Percentiles rank a stretch among this genome's conserved stretches.
Conservation (phyloP, 2,797 vertebrate species). For the Odontamblyopus lacepedii region DNA sequence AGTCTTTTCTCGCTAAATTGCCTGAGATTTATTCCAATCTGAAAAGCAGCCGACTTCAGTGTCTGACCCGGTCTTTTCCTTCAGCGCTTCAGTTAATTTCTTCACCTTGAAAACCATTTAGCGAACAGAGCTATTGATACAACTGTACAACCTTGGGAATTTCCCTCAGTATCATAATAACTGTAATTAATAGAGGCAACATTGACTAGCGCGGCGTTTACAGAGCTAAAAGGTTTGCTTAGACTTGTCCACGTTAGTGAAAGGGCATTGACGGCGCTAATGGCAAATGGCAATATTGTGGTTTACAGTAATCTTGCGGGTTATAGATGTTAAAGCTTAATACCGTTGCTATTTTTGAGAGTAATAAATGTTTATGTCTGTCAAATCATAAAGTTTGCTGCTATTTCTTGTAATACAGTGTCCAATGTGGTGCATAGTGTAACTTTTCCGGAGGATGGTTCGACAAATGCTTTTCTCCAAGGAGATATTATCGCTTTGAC, state of each 20-base stretch:
- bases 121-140: slow-evolving; percentile 5
- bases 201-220: too few relatives aligned
- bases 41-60: neutral
- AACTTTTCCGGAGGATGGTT: too few relatives aligned
- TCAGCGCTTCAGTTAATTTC: slow-evolving; percentile 33
- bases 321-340: neutral
- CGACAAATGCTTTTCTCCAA: too few relatives aligned
- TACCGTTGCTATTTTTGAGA: neutral
- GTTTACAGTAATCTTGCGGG: neutral
- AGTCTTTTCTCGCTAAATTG: slow-evolving; percentile 7
- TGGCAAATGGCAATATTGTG: neutral
- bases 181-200: slow-evolving; percentile 7
- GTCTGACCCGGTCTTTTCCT: slow-evolving; percentile 16
- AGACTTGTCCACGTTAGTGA: neutral
- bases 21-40: neutral
- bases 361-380: neutral
- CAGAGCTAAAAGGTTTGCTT: slow-evolving; percentile 18
- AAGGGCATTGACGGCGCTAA: neutral
- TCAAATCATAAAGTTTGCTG: neutral
- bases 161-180: slow-evolving; percentile 12
- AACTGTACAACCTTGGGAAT: slow-evolving; percentile 26
- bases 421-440: too few relatives aligned
- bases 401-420: too few relatives aligned
- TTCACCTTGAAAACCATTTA: slow-evolving; percentile 45
- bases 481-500: too few relatives aligned